A percentile compares a stretch with the other conserved stretches of the same genome.
Evolutionary conservation across 1,140 invertebrate genomes (phyloP).

Genomic region (Carposina sasakii): DNA sequence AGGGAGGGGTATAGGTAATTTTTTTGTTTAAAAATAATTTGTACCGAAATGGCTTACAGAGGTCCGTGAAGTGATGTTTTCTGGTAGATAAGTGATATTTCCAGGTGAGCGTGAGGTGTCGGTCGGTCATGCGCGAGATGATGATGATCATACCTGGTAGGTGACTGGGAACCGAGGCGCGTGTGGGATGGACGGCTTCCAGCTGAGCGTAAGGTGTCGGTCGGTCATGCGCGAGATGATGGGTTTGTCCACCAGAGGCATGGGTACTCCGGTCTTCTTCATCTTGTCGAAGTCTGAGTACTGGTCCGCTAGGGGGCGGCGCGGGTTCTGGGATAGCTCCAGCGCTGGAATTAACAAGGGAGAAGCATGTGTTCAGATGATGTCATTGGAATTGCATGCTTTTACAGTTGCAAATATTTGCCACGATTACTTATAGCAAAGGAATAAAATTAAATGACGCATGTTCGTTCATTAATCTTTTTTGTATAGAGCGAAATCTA

Average conservation of each 20-base stretch:
- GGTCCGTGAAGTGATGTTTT: too few relatives aligned
- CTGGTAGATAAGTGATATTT: not conserved
- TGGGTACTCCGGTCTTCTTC: slow-evolving; percentile 83
- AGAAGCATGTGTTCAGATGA: too few relatives aligned
- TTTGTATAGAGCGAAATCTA: not conserved
- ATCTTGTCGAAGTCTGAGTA: slow-evolving; percentile 89
- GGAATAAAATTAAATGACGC: too few relatives aligned
- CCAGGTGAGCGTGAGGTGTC: not conserved
- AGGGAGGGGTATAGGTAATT: too few relatives aligned
- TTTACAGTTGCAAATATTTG: too few relatives aligned
- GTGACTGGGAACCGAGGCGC: slow-evolving; percentile 88
- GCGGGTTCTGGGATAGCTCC: slow-evolving; percentile 77
- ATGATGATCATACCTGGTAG: slow-evolving; percentile 82
- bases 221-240: slow-evolving; percentile 93
- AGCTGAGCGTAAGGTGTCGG: slow-evolving; percentile 87
- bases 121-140: too few relatives aligned
- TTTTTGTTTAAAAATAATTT: too few relatives aligned
- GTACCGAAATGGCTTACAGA: too few relatives aligned
- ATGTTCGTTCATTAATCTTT: too few relatives aligned
- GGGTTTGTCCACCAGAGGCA: slow-evolving; percentile 89
- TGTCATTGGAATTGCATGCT: too few relatives aligned
- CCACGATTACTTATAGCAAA: too few relatives aligned
- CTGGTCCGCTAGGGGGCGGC: slow-evolving; percentile 83
- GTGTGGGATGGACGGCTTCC: slow-evolving; percentile 91
- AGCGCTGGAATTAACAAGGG: too few relatives aligned